Percentiles rank a stretch among this genome's conserved stretches.
Evolutionary conservation across 2,113 vertebrate genomes (phyloP).

Genomic region (Leptosomus discolor): DNA sequence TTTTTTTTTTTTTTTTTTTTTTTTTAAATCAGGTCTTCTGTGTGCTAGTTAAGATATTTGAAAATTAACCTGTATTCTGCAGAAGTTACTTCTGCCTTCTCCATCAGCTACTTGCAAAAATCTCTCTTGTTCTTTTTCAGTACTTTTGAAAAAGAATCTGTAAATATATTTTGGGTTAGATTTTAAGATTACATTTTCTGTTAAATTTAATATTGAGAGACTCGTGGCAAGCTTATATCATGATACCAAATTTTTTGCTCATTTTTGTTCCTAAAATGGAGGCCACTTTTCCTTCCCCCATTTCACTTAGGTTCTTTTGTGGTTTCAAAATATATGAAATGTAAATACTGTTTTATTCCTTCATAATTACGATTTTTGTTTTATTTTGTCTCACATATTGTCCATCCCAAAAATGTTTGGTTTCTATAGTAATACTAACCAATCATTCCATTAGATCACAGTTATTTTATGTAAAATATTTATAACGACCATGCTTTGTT

Average conservation of each 20-base stretch:
- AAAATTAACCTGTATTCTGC: not conserved
- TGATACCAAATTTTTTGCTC: not conserved
- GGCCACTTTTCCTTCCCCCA: not conserved
- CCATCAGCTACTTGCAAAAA: not conserved
- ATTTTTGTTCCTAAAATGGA: not conserved
- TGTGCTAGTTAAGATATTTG: not conserved
- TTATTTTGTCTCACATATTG: not conserved
- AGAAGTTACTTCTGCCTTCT: not conserved
- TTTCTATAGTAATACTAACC: not conserved
- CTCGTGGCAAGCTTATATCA: not conserved
- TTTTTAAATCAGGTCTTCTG: not conserved
- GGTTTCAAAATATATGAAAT: not conserved
- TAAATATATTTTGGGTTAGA: not conserved
- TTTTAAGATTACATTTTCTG: not conserved
- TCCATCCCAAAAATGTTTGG: not conserved
- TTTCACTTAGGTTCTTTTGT: not conserved
- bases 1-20: not conserved
- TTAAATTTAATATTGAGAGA: not conserved
- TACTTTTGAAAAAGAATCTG: not conserved
- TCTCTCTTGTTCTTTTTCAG: not conserved
- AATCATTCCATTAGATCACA: not conserved
- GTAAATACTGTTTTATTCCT: not conserved
- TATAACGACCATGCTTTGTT: not conserved
- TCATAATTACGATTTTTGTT: not conserved
- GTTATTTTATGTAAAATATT: not conserved